Base-by-base conservation (phyloP, 2,113 vertebrate species). In the Xiphophorus hellerii region DNA sequence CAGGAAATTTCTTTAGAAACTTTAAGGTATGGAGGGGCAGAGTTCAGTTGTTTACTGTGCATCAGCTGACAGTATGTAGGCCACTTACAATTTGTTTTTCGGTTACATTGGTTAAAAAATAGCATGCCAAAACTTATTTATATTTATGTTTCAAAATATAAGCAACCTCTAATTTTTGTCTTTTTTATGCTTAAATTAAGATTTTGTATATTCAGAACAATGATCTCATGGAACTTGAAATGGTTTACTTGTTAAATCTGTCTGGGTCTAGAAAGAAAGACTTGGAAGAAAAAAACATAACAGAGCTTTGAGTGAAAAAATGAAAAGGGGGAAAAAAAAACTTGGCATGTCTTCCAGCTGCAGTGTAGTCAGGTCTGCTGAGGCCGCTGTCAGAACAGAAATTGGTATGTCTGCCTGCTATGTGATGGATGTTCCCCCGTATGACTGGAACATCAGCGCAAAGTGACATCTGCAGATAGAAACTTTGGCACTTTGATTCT, bases 351-450 rank as follows among this genome's bases (percentile, higher is more conserved):
- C 8, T 54, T 54, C 51, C 51, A 58, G 51, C 8, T 58, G 51
- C 51, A 58, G 51, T 58, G 51, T 11, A 58, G 25, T 58, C 74
- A 72, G 63, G 72, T 84, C 78, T 84, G 74, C 42, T 62, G 77
- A 84, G 80, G 73, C 80, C 66, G 76, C 78, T 88, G 83, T 89
- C 84, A 86, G 72, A 73, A 68, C 62, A 89, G 81, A 84, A 84
- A 86, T 83, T 81, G 85, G 54, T 81, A 73, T 62, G 71, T 80
- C 79, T 77, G 81, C 73, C 77, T 84, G 39, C 28, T 48, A 11
- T 48, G 75, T 84, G 82, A 89, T 79, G 81, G 89, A 86, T 82
- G 77, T 71, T 80, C 78, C 75, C 62, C 71, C 29, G 22, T 70
- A 76, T 87, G 82, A 84, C 77, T 74, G 72, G 22, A 25, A 58